These are phyloP conservation scores for Myxocyprinus asiaticus DNA, from an alignment of 2,113 vertebrate species.

Conservation along the genomic window DNA sequence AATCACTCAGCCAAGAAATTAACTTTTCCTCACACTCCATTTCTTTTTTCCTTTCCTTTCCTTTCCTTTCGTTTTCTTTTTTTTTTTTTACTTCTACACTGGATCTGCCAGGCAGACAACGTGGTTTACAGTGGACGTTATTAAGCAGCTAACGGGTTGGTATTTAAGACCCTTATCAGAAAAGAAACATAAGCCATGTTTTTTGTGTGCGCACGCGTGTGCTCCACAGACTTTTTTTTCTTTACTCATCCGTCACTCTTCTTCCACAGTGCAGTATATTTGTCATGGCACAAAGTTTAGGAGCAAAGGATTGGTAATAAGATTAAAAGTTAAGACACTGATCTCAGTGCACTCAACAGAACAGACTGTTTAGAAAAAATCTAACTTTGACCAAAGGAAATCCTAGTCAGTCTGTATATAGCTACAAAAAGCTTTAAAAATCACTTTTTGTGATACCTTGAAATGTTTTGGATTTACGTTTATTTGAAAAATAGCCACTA, in stretches of 20 bases:
- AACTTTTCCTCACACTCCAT: constrained; percentile 87
- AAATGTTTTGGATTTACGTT: constrained; percentile 53
- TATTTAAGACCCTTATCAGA: constrained; percentile 99
- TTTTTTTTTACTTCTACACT: constrained; percentile 97
- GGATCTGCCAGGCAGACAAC: constrained; percentile 98
- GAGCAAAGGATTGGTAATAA: constrained; percentile 77
- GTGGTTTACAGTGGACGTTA: constrained; percentile 99
- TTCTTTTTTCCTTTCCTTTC: constrained; percentile 40
- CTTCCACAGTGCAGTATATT: constrained; percentile 83
- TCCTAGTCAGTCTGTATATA: constrained; percentile 55
- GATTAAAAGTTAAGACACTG: constrained; percentile 94
- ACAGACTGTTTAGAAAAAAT: constrained; percentile 64
- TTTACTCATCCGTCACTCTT: constrained; percentile 62
- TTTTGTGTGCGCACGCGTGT: constrained; percentile 91
- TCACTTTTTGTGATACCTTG: constrained; percentile 59
- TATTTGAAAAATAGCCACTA: constrained; percentile 48
- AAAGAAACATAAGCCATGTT: constrained; percentile 99
- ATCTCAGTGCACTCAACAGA: constrained; percentile 83
- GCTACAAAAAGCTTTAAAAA: constrained; percentile 57
- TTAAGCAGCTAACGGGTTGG: constrained; percentile 99
- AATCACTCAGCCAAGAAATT: constrained; percentile 99
- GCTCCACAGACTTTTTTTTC: constrained; percentile 73
- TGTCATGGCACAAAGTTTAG: constrained; percentile 89
- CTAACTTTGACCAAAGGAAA: constrained; percentile 77
- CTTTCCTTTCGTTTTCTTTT: too few species aligned